Evolutionary conservation across 2,797 vertebrate species (phyloP).

Genomic region (Sebastes steindachneri): DNA sequence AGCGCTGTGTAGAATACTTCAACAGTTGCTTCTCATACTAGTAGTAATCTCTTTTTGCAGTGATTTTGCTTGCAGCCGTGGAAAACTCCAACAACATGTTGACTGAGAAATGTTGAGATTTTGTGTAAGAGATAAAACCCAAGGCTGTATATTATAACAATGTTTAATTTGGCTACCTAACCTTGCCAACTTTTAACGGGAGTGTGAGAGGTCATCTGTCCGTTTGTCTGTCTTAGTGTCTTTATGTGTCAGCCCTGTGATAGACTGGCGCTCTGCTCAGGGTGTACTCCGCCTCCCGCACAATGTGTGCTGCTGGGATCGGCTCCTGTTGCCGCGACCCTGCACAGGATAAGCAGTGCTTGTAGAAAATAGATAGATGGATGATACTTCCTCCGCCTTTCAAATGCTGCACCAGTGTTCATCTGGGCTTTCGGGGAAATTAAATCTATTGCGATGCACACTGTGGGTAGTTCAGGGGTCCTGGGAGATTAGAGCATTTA

Average conservation of each 20-base stretch:
- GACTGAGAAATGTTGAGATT: background rate
- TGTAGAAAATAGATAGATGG: background rate
- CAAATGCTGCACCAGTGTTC: background rate
- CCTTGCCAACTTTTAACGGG: background rate
- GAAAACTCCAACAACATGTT: background rate
- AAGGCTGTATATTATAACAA: background rate
- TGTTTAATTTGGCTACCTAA: background rate
- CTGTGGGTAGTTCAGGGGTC: background rate
- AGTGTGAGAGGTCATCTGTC: background rate
- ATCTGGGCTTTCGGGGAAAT: slow-evolving; percentile 14
- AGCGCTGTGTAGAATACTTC: background rate
- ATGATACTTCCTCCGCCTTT: background rate
- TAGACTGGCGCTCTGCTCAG: background rate
- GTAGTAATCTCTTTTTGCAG: background rate
- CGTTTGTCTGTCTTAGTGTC: background rate
- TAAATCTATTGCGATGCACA: background rate
- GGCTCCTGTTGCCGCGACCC: background rate
- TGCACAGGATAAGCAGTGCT: background rate
- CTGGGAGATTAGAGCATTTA: background rate
- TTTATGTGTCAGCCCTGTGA: slow-evolving; percentile 8
- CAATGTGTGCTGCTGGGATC: background rate
- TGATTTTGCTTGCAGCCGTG: background rate
- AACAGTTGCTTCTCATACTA: background rate
- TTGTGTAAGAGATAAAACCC: background rate
- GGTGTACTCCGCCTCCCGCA: background rate